Percentiles rank a stretch among this genome's conserved stretches.
Evolutionary conservation across 2,888 invertebrate genomes (phyloP).

Genomic region (Rosalia funebris): DNA sequence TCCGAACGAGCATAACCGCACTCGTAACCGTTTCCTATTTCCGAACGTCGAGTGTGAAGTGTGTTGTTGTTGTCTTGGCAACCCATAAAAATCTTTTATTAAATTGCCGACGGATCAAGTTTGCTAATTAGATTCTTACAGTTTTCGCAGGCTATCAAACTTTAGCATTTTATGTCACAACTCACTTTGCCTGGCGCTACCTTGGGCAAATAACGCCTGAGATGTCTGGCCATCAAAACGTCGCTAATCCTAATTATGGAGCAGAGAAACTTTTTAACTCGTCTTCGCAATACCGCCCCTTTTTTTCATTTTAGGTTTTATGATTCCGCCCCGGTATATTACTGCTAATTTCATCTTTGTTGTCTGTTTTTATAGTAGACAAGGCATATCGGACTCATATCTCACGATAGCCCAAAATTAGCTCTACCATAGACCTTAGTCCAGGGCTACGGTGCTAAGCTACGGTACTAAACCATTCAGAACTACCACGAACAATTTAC

Average conservation of each 20-base stretch:
- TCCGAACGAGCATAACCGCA: neutral
- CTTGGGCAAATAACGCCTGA: neutral
- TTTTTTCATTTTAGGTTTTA: slow-evolving; percentile 4
- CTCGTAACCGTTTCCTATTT: neutral
- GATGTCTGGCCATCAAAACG: slow-evolving; percentile 9
- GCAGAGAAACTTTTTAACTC: slow-evolving; percentile 6
- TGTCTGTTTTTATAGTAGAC: neutral
- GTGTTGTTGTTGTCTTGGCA: slow-evolving; percentile 1
- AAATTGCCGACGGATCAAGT: slow-evolving; percentile 18
- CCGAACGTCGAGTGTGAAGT: too few species aligned
- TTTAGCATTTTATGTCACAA: slow-evolving; percentile 33
- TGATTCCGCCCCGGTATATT: neutral
- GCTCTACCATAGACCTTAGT: too few species aligned
- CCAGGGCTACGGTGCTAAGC: too few species aligned
- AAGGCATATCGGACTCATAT: too few species aligned
- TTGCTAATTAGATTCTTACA: slow-evolving; percentile 23
- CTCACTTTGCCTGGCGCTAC: slow-evolving; percentile 2
- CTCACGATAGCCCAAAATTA: too few species aligned
- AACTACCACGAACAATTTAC: too few species aligned
- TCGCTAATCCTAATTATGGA: slow-evolving; percentile 11
- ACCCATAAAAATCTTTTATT: slow-evolving; percentile 26
- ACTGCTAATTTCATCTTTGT: slow-evolving; percentile 1
- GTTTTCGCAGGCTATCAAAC: slow-evolving; percentile 34
- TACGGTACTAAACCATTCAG: too few species aligned
- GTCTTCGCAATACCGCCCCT: neutral